Evolutionary conservation across 2,888 invertebrate species (phyloP).

Genomic region (Pyrrhia umbra): DNA sequence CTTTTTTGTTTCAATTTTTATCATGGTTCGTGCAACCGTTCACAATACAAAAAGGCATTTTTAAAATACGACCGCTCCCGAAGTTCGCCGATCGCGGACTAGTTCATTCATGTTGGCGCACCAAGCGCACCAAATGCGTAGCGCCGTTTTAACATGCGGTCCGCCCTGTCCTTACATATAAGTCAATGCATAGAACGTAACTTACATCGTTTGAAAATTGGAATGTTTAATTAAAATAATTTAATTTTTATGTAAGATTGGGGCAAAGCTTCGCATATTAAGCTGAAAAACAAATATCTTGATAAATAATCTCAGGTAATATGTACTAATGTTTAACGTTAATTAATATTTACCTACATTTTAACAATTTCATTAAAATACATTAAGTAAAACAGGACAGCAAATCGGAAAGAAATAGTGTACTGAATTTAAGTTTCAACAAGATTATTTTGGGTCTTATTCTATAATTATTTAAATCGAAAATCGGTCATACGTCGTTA

Average conservation of each 20-base stretch:
- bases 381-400: slow-evolving; percentile 39
- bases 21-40: too few relatives aligned
- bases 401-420: slow-evolving; percentile 41
- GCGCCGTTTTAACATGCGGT: too few relatives aligned
- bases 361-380: slow-evolving; percentile 57
- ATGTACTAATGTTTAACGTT: slow-evolving; percentile 52
- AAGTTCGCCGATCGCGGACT: too few relatives aligned
- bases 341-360: slow-evolving; percentile 59
- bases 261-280: slow-evolving; percentile 46
- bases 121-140: too few relatives aligned
- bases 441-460: slow-evolving; percentile 52
- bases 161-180: too few relatives aligned
- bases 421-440: slow-evolving; percentile 45
- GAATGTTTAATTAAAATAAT: slow-evolving; percentile 12
- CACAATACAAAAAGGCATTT: too few relatives aligned
- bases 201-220: slow-evolving; percentile 31
- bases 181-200: slow-evolving; percentile 62
- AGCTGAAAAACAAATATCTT: slow-evolving; percentile 43
- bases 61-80: too few relatives aligned
- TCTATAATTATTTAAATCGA: slow-evolving; percentile 43
- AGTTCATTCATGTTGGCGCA: too few relatives aligned
- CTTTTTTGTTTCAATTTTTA: too few relatives aligned
- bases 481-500: slow-evolving; percentile 46
- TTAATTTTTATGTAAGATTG: slow-evolving; percentile 9
- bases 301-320: slow-evolving; percentile 42